phyloP scores from a whole-genome alignment of 2,113 vertebrate genomes.

The Lagopus leucura region DNA sequence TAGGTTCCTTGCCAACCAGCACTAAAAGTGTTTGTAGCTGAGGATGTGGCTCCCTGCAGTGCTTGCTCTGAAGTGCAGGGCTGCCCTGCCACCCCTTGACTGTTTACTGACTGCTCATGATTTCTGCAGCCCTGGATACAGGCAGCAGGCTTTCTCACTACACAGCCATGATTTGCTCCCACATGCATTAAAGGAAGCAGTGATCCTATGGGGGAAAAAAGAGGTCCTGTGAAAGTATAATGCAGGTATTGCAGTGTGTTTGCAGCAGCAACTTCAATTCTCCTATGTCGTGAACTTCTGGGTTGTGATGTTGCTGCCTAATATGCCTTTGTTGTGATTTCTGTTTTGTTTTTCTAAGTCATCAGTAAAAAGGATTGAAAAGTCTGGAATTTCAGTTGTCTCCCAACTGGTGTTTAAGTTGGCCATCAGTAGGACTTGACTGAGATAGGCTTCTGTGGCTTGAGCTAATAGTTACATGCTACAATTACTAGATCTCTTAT shows the following conservation, averaged over 20 bases:
- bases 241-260: background rate
- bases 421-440: background rate
- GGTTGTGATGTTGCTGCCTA: background rate
- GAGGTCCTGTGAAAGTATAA: fast-evolving
- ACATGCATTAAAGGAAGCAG: background rate
- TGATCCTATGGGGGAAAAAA: background rate
- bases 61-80: background rate
- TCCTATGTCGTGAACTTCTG: background rate
- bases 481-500: background rate
- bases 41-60: fast-evolving
- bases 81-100: background rate
- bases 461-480: background rate
- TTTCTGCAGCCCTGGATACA: background rate
- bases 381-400: background rate
- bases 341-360: background rate
- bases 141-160: background rate
- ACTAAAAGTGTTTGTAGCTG: fast-evolving
- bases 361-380: background rate
- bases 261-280: background rate
- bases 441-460: background rate
- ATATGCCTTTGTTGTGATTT: background rate
- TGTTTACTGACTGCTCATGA: background rate
- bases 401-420: background rate
- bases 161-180: fast-evolving
- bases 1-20: fast-evolving